Evolutionary conservation across 2,797 vertebrate species (phyloP).

Genomic region (Enoplosus armatus): DNA sequence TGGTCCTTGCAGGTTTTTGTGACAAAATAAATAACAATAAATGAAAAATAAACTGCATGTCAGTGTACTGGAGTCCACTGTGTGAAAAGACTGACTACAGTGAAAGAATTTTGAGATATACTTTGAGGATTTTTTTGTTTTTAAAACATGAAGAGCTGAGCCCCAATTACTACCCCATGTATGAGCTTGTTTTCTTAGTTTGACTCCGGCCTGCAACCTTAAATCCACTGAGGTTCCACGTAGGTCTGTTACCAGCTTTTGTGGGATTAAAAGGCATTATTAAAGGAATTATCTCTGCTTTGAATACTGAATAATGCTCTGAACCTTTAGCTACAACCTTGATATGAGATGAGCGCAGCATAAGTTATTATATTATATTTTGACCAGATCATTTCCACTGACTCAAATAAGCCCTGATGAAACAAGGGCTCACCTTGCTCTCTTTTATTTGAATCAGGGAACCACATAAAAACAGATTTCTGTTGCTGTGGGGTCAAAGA

Average conservation of each 20-base stretch:
- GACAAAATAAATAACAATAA: neutral
- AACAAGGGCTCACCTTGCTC: neutral
- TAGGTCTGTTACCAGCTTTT: conserved; percentile 11
- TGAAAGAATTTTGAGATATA: too few species aligned
- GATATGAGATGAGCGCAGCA: conserved; percentile 12
- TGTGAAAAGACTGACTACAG: neutral
- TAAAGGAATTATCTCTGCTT: conserved; percentile 15
- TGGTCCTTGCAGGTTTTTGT: conserved; percentile 4
- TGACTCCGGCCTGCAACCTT: neutral
- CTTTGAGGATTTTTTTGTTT: too few species aligned
- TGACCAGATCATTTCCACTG: conserved; percentile 24
- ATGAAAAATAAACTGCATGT: neutral
- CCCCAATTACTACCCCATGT: neutral
- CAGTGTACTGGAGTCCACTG: neutral
- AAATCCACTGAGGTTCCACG: neutral
- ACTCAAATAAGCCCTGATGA: conserved; percentile 27
- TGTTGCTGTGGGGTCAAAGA: neutral
- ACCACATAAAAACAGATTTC: neutral
- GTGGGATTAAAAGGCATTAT: conserved; percentile 16
- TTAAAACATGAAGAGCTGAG: too few species aligned
- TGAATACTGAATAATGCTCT: conserved; percentile 8
- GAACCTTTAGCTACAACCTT: conserved; percentile 22
- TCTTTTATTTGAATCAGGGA: neutral
- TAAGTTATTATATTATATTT: conserved; percentile 24
- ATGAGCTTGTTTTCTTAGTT: neutral